A percentile compares a stretch with the other conserved stretches of the same genome.
Conservation (phyloP, 2,113 vertebrate species). For the Gymnorhina tibicen region DNA sequence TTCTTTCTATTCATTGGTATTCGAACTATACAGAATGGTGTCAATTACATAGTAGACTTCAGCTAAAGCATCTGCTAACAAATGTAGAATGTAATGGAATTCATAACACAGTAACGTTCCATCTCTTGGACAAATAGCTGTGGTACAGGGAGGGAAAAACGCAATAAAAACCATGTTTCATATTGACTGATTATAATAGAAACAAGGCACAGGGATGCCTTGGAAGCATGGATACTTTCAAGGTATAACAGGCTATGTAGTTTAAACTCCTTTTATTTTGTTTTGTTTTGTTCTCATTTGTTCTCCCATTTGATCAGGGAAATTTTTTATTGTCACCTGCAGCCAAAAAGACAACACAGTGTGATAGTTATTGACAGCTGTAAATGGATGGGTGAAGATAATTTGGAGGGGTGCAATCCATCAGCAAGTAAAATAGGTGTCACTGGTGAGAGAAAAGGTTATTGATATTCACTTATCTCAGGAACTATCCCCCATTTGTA, state of each 20-base stretch:
- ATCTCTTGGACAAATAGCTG: background rate
- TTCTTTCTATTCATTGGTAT: background rate
- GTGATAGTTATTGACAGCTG: background rate
- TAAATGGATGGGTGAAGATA: background rate
- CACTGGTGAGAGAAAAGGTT: background rate
- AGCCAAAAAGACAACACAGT: background rate
- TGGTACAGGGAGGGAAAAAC: background rate
- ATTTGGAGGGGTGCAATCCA: background rate
- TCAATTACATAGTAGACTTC: background rate
- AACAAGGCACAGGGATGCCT: background rate
- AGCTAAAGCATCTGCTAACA: slow-evolving; percentile 1
- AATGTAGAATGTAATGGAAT: background rate
- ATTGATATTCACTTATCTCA: background rate
- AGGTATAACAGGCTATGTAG: background rate
- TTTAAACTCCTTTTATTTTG: background rate
- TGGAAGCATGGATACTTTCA: background rate
- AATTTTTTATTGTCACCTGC: background rate
- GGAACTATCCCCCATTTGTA: background rate
- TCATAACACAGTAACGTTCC: background rate
- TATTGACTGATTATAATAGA: background rate
- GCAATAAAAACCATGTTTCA: background rate
- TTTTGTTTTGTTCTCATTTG: background rate
- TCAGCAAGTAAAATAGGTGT: background rate
- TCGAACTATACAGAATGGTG: background rate
- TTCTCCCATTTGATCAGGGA: background rate